Conservation (phyloP, 2,797 vertebrate genomes). For the Nothura maculosa region DNA sequence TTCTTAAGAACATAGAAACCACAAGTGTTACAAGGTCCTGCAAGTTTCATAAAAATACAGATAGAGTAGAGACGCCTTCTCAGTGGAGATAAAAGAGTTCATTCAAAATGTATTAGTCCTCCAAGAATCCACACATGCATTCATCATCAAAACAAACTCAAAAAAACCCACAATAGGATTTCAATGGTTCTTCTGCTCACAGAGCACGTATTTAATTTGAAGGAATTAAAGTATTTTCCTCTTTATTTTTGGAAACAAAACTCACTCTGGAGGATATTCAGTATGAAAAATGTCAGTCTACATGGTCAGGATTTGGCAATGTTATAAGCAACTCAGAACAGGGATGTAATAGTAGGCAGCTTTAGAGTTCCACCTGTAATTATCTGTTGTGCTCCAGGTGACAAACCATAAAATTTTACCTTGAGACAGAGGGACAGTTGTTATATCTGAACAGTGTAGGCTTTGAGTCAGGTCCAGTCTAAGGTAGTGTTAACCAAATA, state of each 20-base stretch:
- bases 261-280: background rate
- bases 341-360: background rate
- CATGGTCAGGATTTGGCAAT: conserved; percentile 14
- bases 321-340: background rate
- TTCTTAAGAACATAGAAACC: background rate
- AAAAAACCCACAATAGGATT: background rate
- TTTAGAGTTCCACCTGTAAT: background rate
- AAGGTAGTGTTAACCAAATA: conserved; percentile 7
- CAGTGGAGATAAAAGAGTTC: background rate
- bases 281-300: conserved; percentile 1
- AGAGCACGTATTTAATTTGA: background rate
- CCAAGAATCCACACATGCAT: background rate
- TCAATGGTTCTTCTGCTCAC: background rate
- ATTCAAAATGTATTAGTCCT: background rate
- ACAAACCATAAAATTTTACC: background rate
- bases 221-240: background rate
- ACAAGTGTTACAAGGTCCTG: background rate
- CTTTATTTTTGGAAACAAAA: background rate
- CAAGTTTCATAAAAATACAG: background rate
- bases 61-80: background rate
- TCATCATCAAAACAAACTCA: background rate
- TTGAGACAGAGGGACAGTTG: background rate
- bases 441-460: background rate
- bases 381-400: background rate
- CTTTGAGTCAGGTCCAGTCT: background rate